Base-by-base conservation (phyloP, 1,140 invertebrate species). In the Trichonephila clavipes region DNA sequence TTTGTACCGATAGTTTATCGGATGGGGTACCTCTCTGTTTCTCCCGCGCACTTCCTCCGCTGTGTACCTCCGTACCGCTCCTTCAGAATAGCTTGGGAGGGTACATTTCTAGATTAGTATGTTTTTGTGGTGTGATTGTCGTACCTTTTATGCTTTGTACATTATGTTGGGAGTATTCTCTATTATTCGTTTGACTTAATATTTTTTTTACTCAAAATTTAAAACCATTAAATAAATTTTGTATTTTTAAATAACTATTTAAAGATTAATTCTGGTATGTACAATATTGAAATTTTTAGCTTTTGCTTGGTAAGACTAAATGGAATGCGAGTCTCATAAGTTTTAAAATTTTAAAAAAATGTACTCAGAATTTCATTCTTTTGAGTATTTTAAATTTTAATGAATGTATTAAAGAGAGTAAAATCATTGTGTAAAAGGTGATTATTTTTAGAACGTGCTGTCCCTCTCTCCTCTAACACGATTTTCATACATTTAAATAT, bases 11-110 rank as follows among this genome's bases (percentile, higher is more conserved):
- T 21, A 24, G 40, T 69, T 61, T n/a, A 59, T 58, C 12, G 51
- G 24, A 28, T 19, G 89, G 51, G 10, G 64, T 44, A 77, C 72
- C 69, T 28, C 61, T 21, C 62, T 3, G 24, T 5, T 85, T 69
- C 82, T 92, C 83, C 91, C 91, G 91, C 91, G 91, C 91, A 92
- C 58, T 92, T 83, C 89, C 34, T 51, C 51, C 62, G 69, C 19
- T 21, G 62, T 92, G 90, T 92, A 92, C 91, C 91, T 83, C 77
- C 44, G 83, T 92, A 92, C 90, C 77, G 66, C 77, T 85, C 81
- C 62, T n/a, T 61, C 69, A 14, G 64, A 82, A 51, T 85, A 19
- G 90, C 81, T 92, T 85, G 61, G 81, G 81, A 92, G 90, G 77
- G 77, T 82, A 82, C 89, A 90, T 40, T 82, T 34, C 34, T 85